Evolutionary conservation across 1,140 invertebrate species (phyloP), one percentile per base, ranked within the genome.

Genomic region (Halyomorpha halys): DNA sequence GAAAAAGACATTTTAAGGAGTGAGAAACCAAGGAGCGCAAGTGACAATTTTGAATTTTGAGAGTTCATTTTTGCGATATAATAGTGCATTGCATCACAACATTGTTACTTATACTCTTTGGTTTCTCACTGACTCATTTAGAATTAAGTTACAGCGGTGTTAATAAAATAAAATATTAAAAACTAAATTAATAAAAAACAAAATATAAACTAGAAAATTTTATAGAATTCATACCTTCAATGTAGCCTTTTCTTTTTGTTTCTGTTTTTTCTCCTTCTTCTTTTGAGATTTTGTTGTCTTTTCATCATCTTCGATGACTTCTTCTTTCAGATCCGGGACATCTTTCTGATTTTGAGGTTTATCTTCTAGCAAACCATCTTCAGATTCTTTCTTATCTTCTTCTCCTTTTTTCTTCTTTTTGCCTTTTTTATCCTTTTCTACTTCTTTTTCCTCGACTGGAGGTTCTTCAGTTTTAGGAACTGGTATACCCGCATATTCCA

Each of bases 221-320:
- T 39, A 39, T 39, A 9, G 34, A 30, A 30, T 30, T 30, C 8
- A 30, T 39, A 39, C 34, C 34, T 39, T 39, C 34, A 39, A 11
- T 13, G 4, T 66, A 13, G 60, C 21, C 59, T 66, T 66, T 27
- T 56, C 67, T 69, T 89, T 91, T 71, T 91, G 86, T 44, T 86
- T 80, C 75, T 91, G 88, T 72, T 90, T 90, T 68, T 91, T 91
- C 69, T 91, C 88, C 71, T 90, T 90, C 69, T 89, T 90, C 73
- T 91, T 91, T 71, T 89, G 87, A 16, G 89, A 87, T 19, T 89
- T 86, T 23, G 86, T 84, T 76, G 91, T 91, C 21, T 91, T 81
- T 14, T 85, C 86, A 30, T 76, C 70, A 65, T 72, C 81, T 44
- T 82, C 82, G 66, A 77, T 79, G 54, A 81, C 81, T 65, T 70